Percentiles rank a stretch among this genome's conserved stretches.
These are phyloP conservation scores for Archilochus colubris DNA, from an alignment of 2,113 vertebrate genomes.

Conservation along the genomic window DNA sequence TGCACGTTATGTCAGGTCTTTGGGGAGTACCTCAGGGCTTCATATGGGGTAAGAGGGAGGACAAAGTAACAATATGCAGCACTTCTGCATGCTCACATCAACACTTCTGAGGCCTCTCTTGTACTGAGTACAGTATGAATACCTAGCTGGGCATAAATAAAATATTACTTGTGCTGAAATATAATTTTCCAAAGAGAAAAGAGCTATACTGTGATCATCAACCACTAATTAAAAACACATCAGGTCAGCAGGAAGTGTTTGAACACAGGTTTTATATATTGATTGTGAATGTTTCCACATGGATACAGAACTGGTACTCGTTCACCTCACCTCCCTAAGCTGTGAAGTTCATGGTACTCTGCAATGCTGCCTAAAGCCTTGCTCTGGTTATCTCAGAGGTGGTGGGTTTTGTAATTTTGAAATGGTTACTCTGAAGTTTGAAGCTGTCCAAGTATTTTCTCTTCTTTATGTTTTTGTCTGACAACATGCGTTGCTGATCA, in stretches of 20 bases:
- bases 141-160: constrained; percentile 38
- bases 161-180: constrained; percentile 4
- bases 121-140: neutral
- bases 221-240: constrained; percentile 51
- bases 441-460: neutral
- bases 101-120: neutral
- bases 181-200: constrained; percentile 17
- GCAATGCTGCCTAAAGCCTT: neutral
- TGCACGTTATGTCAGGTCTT: neutral
- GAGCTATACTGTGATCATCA: constrained; percentile 23
- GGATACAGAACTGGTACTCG: neutral
- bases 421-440: neutral
- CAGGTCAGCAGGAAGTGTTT: constrained; percentile 16
- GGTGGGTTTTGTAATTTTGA: neutral
- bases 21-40: neutral
- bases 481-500: neutral
- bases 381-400: neutral
- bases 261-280: neutral
- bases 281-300: neutral
- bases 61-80: neutral
- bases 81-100: neutral
- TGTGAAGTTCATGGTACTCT: fast-evolving
- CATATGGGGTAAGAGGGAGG: neutral
- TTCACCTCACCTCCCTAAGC: neutral
- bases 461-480: neutral